Conservation (phyloP, 2,888 invertebrate species). For the Epirrhoe tristata region DNA sequence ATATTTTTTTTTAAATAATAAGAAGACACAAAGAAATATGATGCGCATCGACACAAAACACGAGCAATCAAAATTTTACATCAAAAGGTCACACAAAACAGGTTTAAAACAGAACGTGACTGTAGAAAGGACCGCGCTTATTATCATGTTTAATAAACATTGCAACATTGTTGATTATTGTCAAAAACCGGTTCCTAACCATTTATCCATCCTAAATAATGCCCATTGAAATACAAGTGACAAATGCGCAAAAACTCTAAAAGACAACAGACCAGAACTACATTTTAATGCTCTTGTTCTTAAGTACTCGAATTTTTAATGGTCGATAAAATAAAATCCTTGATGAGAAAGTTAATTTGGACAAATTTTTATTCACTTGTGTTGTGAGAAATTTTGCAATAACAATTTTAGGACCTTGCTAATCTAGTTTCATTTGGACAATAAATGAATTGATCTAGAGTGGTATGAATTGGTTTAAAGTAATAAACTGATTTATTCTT, state of each 20-base stretch:
- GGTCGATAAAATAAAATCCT: slow-evolving; percentile 67
- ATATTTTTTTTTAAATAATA: background rate
- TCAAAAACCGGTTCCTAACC: slow-evolving; percentile 63
- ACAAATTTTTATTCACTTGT: slow-evolving; percentile 56
- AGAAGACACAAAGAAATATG: slow-evolving; percentile 4
- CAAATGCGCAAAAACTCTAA: slow-evolving; percentile 66
- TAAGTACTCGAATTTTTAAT: slow-evolving; percentile 76
- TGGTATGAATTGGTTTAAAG: slow-evolving; percentile 9
- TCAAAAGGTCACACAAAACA: slow-evolving; percentile 51
- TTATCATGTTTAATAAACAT: slow-evolving; percentile 84
- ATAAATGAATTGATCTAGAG: slow-evolving; percentile 27
- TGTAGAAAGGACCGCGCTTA: slow-evolving; percentile 67
- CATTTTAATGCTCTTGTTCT: slow-evolving; percentile 74
- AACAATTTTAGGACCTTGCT: slow-evolving; percentile 49
- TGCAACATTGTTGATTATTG: slow-evolving; percentile 80
- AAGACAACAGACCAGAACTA: slow-evolving; percentile 68
- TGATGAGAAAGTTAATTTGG: slow-evolving; percentile 76
- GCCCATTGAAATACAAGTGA: slow-evolving; percentile 56
- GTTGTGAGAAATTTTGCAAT: slow-evolving; percentile 62
- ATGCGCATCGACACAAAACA: slow-evolving; percentile 27
- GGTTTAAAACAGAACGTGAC: slow-evolving; percentile 54
- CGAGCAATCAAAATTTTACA: slow-evolving; percentile 45
- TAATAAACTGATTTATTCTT: slow-evolving; percentile 10
- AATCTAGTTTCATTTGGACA: slow-evolving; percentile 46
- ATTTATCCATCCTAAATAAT: slow-evolving; percentile 54